Evolutionary conservation across 1,140 invertebrate species (phyloP).

Genomic region (Globodera ellingtonae): DNA sequence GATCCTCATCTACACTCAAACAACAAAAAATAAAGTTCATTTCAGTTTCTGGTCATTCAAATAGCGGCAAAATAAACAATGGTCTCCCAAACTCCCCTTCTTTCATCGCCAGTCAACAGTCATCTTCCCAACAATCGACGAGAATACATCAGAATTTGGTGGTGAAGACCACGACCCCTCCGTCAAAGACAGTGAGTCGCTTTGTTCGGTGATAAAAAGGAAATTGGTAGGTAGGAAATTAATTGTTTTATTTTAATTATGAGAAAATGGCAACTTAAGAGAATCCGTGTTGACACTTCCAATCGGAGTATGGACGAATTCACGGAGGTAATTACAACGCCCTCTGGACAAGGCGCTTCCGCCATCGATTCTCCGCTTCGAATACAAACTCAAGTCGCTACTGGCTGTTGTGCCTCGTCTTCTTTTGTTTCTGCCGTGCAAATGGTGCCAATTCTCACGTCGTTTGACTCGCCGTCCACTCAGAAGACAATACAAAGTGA

Average conservation of each 20-base stretch:
- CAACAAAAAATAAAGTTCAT: neutral
- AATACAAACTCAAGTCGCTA: constrained; percentile 2
- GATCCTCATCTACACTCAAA: neutral
- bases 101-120: neutral
- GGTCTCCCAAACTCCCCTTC: neutral
- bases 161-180: neutral
- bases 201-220: no score
- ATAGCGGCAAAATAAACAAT: neutral
- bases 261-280: neutral
- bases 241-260: neutral
- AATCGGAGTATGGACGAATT: constrained; percentile 39
- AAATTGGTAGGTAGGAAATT: no score
- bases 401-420: neutral
- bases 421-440: constrained; percentile 14
- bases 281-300: constrained; percentile 31
- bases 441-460: constrained; percentile 6
- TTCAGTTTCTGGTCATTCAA: neutral
- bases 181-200: constrained; percentile 10
- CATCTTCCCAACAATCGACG: neutral
- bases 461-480: neutral
- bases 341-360: neutral
- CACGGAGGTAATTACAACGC: neutral
- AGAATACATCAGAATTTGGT: neutral
- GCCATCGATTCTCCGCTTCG: neutral
- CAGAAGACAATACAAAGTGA: constrained; percentile 6